phyloP scores from a whole-genome alignment of 2,888 invertebrate genomes.

The Malthinus seriepunctatus region DNA sequence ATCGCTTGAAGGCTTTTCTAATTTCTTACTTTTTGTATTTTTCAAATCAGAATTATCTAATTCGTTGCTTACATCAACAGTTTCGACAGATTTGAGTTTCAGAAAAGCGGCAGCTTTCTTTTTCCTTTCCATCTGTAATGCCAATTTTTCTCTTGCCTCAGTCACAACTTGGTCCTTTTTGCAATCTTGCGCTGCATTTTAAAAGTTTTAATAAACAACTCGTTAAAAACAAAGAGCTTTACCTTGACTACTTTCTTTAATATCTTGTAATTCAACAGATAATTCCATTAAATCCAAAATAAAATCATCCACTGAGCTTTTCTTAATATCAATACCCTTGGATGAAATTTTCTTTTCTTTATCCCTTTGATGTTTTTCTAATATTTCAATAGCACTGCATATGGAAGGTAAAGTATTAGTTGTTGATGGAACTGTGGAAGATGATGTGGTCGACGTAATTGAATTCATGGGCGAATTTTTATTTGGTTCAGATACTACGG shows the following conservation, averaged over 20 bases:
- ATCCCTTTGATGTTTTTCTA: conserved; percentile 13
- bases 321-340: conserved; percentile 35
- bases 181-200: conserved; percentile 58
- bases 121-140: conserved; percentile 73
- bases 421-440: no score
- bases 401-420: no score
- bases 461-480: not conserved
- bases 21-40: conserved; percentile 47
- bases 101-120: conserved; percentile 80
- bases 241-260: conserved; percentile 46
- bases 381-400: not conserved
- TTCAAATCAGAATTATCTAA: conserved; percentile 34
- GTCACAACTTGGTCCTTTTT: conserved; percentile 62
- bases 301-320: conserved; percentile 44
- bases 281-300: conserved; percentile 62
- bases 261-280: conserved; percentile 61
- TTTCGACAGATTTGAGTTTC: conserved; percentile 50
- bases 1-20: conserved; percentile 32
- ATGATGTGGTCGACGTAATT: not conserved
- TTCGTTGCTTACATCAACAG: conserved; percentile 28
- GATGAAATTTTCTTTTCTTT: conserved; percentile 23
- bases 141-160: conserved; percentile 62
- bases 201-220: not conserved
- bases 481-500: not conserved
- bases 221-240: not conserved